phyloP scores from a whole-genome alignment of 2,888 invertebrate species.

The Melanophora roralis region DNA sequence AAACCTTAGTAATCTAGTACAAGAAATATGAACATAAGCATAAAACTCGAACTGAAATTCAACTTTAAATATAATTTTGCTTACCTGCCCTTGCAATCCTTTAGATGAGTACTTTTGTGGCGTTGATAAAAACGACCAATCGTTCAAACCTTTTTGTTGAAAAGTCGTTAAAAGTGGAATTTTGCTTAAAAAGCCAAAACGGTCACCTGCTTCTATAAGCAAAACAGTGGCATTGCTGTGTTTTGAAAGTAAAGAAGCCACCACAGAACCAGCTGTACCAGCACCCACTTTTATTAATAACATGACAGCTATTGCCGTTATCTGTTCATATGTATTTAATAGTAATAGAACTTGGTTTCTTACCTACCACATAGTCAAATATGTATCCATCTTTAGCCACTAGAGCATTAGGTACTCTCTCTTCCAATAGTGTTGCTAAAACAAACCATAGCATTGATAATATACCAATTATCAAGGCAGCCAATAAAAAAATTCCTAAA shows the following conservation, averaged over 20 bases:
- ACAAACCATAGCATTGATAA: constrained; percentile 68
- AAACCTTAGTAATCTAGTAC: too few species aligned
- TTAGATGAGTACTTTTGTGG: constrained; percentile 83
- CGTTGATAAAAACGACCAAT: constrained; percentile 83
- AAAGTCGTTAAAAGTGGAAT: constrained; percentile 82
- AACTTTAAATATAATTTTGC: background rate
- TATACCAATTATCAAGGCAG: constrained; percentile 66
- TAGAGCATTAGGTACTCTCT: constrained; percentile 69
- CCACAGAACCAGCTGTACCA: constrained; percentile 84
- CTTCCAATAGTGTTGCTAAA: constrained; percentile 66
- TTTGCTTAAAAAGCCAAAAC: constrained; percentile 82
- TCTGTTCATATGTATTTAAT: too few species aligned
- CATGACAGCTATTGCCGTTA: too few species aligned
- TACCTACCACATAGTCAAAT: constrained; percentile 75
- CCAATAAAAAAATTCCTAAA: constrained; percentile 67
- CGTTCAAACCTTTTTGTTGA: constrained; percentile 82
- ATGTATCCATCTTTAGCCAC: constrained; percentile 63
- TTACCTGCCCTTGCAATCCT: constrained; percentile 82
- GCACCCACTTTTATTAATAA: constrained; percentile 79
- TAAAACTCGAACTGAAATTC: too few species aligned
- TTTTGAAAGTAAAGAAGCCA: constrained; percentile 82
- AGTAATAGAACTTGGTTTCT: constrained; percentile 36
- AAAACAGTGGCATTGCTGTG: constrained; percentile 79
- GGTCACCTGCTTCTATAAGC: constrained; percentile 84
- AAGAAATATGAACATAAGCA: too few species aligned